Base-by-base conservation (phyloP, 2,797 vertebrate species). In the Eulemur albifrons region DNA sequence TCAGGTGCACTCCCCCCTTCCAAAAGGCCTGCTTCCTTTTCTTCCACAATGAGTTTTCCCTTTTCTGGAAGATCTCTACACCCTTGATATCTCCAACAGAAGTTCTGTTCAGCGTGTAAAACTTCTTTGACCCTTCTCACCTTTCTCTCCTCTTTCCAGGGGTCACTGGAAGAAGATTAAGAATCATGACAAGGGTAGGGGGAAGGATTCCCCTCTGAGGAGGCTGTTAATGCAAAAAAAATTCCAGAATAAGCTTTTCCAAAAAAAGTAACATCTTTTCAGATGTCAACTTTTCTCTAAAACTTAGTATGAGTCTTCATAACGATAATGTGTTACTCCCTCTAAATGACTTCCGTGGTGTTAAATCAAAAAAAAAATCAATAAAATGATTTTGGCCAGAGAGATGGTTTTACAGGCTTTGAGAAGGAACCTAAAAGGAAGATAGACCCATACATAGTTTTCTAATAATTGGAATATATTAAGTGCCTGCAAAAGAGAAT, bases 31-130 rank as follows among this genome's bases (percentile, higher is more conserved):
- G 83, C 85, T 93, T 80, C 94, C 94, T 96, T 96, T 96, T 94
- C 94, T 94, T 97, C 96, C 91, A 96, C 93, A 83, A 69, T 82
- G 94, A 27, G 80, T 79, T 92, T 94, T 52, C 90, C 96, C 91
- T 95, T 97, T 97, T 73, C 91, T 96, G 93, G 96, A 92, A 92
- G 96, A 87, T 96, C 84, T 95, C 94, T 98, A 96, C 50, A 82
- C 94, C 95, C 88, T 92, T 80, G 67, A 75, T n/a, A 95, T 94
- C 96, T 97, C 90, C 93, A n/a, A 93, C 54, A 96, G 90, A 97
- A 94, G 91, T 27, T 93, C 91, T 93, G 93, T 89, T 94, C 91
- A 96, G 77, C 93, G 91, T 88, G 96, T 76, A 90, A 94, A 90
- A 94, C 70, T 87, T 93, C 93, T 94, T 85, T 95, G 93, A 80